phyloP scores from a whole-genome alignment of 2,888 invertebrate genomes.

The Syritta pipiens region DNA sequence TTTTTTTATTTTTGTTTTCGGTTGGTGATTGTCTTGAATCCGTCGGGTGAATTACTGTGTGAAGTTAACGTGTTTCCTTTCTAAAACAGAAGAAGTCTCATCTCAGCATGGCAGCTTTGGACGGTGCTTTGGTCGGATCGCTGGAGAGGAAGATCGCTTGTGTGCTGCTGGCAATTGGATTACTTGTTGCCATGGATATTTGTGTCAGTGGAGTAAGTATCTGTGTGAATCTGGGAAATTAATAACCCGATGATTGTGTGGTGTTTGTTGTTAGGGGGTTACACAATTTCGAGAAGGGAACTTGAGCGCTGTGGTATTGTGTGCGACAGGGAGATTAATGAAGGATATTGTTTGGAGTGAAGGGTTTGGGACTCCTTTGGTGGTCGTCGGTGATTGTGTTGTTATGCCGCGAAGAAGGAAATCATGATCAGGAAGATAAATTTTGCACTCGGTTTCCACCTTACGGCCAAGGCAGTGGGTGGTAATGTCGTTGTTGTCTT shows the following conservation, averaged over 20 bases:
- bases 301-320: slow-evolving; percentile 17
- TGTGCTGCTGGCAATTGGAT: slow-evolving; percentile 71
- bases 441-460: no score
- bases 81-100: slow-evolving; percentile 53
- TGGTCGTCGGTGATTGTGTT: neutral
- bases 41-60: slow-evolving; percentile 69
- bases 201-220: slow-evolving; percentile 79
- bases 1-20: slow-evolving; percentile 3
- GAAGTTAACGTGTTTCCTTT: slow-evolving; percentile 68
- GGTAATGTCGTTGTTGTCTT: no score
- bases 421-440: no score
- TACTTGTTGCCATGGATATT: slow-evolving; percentile 76
- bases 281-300: slow-evolving; percentile 30
- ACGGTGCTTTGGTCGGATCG: slow-evolving; percentile 35
- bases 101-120: slow-evolving; percentile 37
- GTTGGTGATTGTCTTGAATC: slow-evolving; percentile 42
- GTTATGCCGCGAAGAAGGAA: neutral
- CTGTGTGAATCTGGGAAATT: slow-evolving; percentile 52
- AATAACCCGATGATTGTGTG: slow-evolving; percentile 43
- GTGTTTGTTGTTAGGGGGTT: no score
- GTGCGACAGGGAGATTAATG: slow-evolving; percentile 42
- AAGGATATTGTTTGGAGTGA: slow-evolving; percentile 45
- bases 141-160: slow-evolving; percentile 64
- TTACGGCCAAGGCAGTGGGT: no score
- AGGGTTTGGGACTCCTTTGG: neutral